A percentile compares a stretch with the other conserved stretches of the same genome.
These are phyloP conservation scores for Bembecia ichneumoniformis DNA, from an alignment of 2,888 invertebrate species.

Conservation along the genomic window DNA sequence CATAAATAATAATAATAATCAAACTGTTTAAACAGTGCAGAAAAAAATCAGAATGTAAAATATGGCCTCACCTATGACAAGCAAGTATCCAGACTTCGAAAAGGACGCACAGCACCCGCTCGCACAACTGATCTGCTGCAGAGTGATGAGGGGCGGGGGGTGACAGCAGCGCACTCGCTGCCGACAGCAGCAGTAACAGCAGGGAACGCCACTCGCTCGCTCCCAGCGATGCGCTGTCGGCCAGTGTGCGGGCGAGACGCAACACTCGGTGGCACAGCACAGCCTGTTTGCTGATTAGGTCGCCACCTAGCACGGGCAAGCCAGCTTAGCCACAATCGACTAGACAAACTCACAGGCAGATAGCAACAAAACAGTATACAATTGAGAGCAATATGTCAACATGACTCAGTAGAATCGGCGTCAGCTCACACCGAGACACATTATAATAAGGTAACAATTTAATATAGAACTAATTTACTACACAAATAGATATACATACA, in stretches of 20 bases:
- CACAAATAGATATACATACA: too few relatives aligned
- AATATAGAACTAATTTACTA: too few relatives aligned
- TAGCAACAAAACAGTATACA: not conserved
- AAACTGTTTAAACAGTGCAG: too few relatives aligned
- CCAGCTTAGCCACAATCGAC: not conserved
- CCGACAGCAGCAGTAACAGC: constrained; percentile 82
- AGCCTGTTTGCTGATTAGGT: constrained; percentile 93
- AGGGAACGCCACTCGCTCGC: constrained; percentile 93
- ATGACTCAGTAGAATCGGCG: too few relatives aligned
- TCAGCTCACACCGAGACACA: too few relatives aligned
- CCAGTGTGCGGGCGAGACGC: constrained; percentile 83
- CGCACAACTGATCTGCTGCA: constrained; percentile 95
- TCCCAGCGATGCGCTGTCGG: constrained; percentile 72
- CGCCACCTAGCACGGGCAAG: constrained; percentile 74
- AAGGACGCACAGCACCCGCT: constrained; percentile 92
- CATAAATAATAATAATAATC: too few relatives aligned
- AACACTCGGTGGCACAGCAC: constrained; percentile 93
- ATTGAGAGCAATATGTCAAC: too few relatives aligned
- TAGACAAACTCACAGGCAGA: not conserved
- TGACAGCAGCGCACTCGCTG: constrained; percentile 91
- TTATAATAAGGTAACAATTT: too few relatives aligned
- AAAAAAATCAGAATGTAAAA: not conserved
- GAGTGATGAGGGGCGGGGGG: constrained; percentile 95
- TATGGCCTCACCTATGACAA: constrained; percentile 54
- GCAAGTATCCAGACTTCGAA: constrained; percentile 84